Evolutionary conservation across 2,113 vertebrate species (phyloP), one percentile per base, ranked within the genome.

Genomic region (Micromys minutus): DNA sequence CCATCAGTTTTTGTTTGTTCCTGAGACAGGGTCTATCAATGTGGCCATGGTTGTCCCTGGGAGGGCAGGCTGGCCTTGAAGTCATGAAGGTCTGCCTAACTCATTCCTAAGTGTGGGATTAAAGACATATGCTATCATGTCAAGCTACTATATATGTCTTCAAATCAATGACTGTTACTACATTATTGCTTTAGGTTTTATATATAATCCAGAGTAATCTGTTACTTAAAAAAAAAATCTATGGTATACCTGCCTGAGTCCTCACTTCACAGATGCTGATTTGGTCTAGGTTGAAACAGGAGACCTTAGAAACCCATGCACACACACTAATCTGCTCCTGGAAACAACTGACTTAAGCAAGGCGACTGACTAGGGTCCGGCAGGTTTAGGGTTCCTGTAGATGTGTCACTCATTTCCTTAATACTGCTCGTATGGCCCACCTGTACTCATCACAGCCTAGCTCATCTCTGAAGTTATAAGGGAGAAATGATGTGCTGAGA

Each of bases 181-280:
- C 3, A 36, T n/a, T 92, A 57, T 57, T 84, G n/a, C 50, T 83
- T 88, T 94, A 61, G 24, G 42, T 9, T 75, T 52, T 87, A 80
- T 69, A 63, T 7, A 84, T 34, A 55, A 47, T 67, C 57, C 8
- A 79, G 39, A 96, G 83, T 77, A 81, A 95, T 75, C 47, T 79
- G 22, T 39, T 36, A 80, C n/a, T 95, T 29, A 88, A 93, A 96
- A 86, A n/a, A n/a, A n/a, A n/a, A n/a, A n/a, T n/a, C n/a, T n/a
- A n/a, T n/a, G n/a, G n/a, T n/a, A n/a, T n/a, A n/a, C n/a, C n/a
- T n/a, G n/a, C n/a, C n/a, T n/a, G n/a, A n/a, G n/a, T n/a, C n/a
- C 61, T 26, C 90, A 85, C 4, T 52, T 6, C 77, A 89, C 22
- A 93, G 15, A 93, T 42, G 36, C 16, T 59, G 72, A 79, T 36